phyloP scores from a whole-genome alignment of 2,888 invertebrate species.

The Opisthograptis luteolata region DNA sequence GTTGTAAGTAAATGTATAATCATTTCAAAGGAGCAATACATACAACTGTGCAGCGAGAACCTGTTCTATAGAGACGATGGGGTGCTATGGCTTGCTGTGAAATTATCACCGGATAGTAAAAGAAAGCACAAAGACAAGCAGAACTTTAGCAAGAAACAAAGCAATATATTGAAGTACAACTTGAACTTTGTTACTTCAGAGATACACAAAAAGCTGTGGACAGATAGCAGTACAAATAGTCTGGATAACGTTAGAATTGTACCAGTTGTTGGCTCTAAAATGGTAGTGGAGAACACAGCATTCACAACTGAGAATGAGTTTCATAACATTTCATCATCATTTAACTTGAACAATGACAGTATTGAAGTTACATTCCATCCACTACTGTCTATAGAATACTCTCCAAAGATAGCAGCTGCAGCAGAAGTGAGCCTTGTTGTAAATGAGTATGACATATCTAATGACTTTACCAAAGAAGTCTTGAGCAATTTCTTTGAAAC shows the following conservation, averaged over 20 bases:
- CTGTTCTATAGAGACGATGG: slow-evolving; percentile 76
- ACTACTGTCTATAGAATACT: slow-evolving; percentile 61
- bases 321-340: slow-evolving; percentile 59
- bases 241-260: slow-evolving; percentile 65
- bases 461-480: slow-evolving; percentile 83
- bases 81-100: slow-evolving; percentile 71
- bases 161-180: slow-evolving; percentile 51
- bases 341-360: slow-evolving; percentile 54
- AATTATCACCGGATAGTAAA: slow-evolving; percentile 57
- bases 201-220: slow-evolving; percentile 70
- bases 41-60: slow-evolving; percentile 72
- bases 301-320: slow-evolving; percentile 68
- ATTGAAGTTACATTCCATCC: slow-evolving; percentile 67
- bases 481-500: slow-evolving; percentile 87
- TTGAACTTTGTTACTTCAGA: slow-evolving; percentile 66
- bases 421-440: slow-evolving; percentile 71
- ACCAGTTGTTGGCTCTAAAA: slow-evolving; percentile 64
- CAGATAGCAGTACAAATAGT: slow-evolving; percentile 43
- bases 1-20: slow-evolving; percentile 68
- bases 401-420: slow-evolving; percentile 70
- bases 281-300: slow-evolving; percentile 55
- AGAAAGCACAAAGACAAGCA: slow-evolving; percentile 51
- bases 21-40: slow-evolving; percentile 68
- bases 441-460: slow-evolving; percentile 72
- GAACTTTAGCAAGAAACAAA: slow-evolving; percentile 40